Evolutionary conservation across 2,113 vertebrate genomes (phyloP), one percentile per base, ranked within the genome.

Genomic region (Balaeniceps rex): DNA sequence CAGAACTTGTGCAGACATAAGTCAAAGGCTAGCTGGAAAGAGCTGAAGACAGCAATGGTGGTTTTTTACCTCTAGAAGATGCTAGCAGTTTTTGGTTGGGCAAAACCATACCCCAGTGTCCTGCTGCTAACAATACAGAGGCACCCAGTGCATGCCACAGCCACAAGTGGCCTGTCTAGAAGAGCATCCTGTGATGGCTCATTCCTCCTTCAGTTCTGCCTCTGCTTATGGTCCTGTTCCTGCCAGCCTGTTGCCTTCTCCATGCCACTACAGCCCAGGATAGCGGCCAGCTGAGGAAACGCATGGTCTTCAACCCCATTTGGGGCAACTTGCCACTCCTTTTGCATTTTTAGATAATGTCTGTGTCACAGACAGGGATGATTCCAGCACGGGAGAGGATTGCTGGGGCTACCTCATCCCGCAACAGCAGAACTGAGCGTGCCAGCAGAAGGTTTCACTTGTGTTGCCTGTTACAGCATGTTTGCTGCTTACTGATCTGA

Each of bases 261-360:
- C 4, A 1, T 29, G 74, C 65, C 44, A 5, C 54, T 19, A 0
- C 55, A 46, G 34, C 26, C 76, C 65, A 79, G 94, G 22, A 28
- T 14, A 26, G 40, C 4, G 42, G 6, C 33, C 70, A 82, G 33
- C 40, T 61, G 40, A 61, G 69, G 82, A 69, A 68, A 34, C 1
- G 2, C 33, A 0, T 25, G 33, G 36, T n/a, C n/a, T 46, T 49
- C 70, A 65, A 22, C 10, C 26, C 25, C 19, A 2, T 21, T 9
- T 42, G 54, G 58, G 47, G 16, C 6, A 31, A 19, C 11, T 38
- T 71, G 23, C 26, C 38, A 1, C 26, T 54, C 7, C 31, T 72
- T n/a, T 12, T 51, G 69, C 0, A 0, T 13, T 36, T 71, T 63
- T 11, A 16, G 46, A 3, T 34, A 5, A 26, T 6, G 51, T 18